A percentile compares a stretch with the other conserved stretches of the same genome.
These are phyloP conservation scores for Nerophis lumbriciformis DNA, from an alignment of 2,113 vertebrate species.

Conservation along the genomic window DNA sequence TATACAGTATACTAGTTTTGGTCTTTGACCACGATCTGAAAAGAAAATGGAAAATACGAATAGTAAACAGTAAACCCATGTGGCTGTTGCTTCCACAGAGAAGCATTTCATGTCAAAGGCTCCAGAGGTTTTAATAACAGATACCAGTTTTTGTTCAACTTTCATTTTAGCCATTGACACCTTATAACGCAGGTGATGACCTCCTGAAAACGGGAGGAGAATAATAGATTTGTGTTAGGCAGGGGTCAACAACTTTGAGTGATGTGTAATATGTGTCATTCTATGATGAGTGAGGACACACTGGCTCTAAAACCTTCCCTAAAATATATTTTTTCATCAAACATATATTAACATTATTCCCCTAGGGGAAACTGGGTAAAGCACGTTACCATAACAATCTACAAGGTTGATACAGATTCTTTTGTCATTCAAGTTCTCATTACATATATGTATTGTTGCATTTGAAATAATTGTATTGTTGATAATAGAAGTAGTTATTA, in stretches of 20 bases:
- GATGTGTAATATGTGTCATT: neutral
- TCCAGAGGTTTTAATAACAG: slow-evolving; percentile 4
- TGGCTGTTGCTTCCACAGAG: neutral
- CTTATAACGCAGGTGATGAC: slow-evolving; percentile 21
- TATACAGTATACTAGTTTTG: neutral
- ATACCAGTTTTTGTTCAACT: slow-evolving; percentile 15
- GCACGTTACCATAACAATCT: too few species aligned
- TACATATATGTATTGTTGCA: too few species aligned
- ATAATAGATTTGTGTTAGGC: neutral
- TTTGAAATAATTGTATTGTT: too few species aligned
- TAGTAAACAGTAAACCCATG: neutral
- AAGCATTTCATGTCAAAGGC: slow-evolving; percentile 12
- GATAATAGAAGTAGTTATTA: too few species aligned
- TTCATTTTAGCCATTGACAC: slow-evolving; percentile 10
- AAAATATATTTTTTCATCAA: too few species aligned
- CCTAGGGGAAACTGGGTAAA: too few species aligned
- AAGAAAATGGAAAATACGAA: neutral
- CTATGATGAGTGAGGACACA: neutral
- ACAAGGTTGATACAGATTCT: too few species aligned
- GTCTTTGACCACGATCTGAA: neutral
- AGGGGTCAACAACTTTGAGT: neutral
- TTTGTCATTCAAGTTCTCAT: too few species aligned
- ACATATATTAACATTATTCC: too few species aligned
- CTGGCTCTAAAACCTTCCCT: neutral
- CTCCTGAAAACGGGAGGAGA: slow-evolving; percentile 9